Percentiles rank a stretch among this genome's conserved stretches.
phyloP scores from a whole-genome alignment of 2,113 vertebrate genomes.

The Grus americana region DNA sequence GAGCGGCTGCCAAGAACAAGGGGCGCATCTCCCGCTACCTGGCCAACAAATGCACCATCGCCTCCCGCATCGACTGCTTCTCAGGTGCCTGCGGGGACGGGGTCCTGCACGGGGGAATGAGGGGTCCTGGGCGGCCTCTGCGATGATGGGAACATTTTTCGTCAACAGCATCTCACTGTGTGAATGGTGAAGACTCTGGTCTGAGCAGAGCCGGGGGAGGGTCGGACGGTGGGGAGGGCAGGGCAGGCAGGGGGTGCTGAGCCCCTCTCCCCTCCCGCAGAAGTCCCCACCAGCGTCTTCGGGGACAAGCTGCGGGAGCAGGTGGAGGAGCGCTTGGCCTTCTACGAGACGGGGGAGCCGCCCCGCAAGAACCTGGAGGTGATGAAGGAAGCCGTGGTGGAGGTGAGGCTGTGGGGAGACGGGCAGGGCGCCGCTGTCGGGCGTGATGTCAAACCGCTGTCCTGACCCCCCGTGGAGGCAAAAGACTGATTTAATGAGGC shows the following conservation, averaged over 20 bases:
- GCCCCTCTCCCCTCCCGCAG: conserved; percentile 48
- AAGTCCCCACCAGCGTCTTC: conserved; percentile 89
- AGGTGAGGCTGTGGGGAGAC: conserved; percentile 71
- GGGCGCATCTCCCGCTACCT: conserved; percentile 97
- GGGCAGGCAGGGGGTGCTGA: background rate
- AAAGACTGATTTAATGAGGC: conserved; percentile 98
- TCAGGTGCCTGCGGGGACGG: conserved; percentile 78
- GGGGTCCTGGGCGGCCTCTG: conserved; percentile 43
- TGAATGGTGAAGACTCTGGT: conserved; percentile 83
- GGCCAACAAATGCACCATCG: conserved; percentile 97
- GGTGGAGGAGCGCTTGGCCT: conserved; percentile 92
- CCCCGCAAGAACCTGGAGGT: conserved; percentile 93
- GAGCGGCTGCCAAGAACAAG: conserved; percentile 95
- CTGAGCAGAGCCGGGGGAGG: conserved; percentile 82
- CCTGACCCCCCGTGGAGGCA: conserved; percentile 81
- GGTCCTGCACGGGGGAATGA: too few species aligned
- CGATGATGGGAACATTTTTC: conserved; percentile 96
- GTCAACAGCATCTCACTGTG: conserved; percentile 92
- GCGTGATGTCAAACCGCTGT: conserved; percentile 79
- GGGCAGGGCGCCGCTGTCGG: conserved; percentile 20
- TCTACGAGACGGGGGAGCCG: conserved; percentile 90
- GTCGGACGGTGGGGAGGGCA: too few species aligned
- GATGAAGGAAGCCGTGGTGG: conserved; percentile 89
- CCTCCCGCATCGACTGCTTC: conserved; percentile 95
- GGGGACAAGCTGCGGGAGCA: conserved; percentile 92